phyloP scores from a whole-genome alignment of 2,113 vertebrate genomes.

The Rattus norvegicus region GRCr8 NC_086039.1:127084001-127084500 shows the following conservation, averaged over 20 bases:
- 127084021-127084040: slow-evolving; percentile 27
- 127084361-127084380: too few relatives aligned
- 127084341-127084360: slow-evolving; percentile 1
- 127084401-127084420: too few relatives aligned
- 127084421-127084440: too few relatives aligned
- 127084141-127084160: background rate
- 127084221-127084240: background rate
- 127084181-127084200: background rate
- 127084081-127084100: background rate
- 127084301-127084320: slow-evolving; percentile 46
- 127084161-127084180: slow-evolving; percentile 38
- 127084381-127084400: too few relatives aligned
- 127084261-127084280: slow-evolving; percentile 43
- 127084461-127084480: too few relatives aligned
- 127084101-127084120: slow-evolving; percentile 10
- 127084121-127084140: slow-evolving; percentile 51
- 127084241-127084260: background rate
- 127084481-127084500: too few relatives aligned
- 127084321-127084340: slow-evolving; percentile 36
- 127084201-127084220: background rate
- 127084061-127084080: background rate
- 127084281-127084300: slow-evolving; percentile 29
- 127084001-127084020: slow-evolving; percentile 61
- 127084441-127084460: too few relatives aligned
- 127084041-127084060: slow-evolving; percentile 56